These are phyloP conservation scores for Tenthredo scrophulariae DNA, from an alignment of 2,888 invertebrate genomes.

Conservation along the genomic window DNA sequence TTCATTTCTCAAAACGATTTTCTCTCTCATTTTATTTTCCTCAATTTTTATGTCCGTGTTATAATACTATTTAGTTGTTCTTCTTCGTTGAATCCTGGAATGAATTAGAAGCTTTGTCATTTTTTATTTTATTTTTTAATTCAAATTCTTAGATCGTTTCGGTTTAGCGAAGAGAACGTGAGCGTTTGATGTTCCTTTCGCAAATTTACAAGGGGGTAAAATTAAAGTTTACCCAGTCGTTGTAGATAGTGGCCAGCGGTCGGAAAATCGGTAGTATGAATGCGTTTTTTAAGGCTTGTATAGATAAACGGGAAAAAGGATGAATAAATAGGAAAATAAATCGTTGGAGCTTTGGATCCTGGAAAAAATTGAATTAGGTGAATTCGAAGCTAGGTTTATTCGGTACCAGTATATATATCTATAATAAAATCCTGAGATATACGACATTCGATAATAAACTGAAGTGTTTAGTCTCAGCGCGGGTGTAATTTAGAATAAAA, in stretches of 20 bases:
- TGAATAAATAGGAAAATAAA: not conserved
- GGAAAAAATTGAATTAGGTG: not conserved
- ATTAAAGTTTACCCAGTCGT: not conserved
- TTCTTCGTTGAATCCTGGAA: not conserved
- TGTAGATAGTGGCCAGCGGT: not conserved
- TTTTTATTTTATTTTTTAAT: not conserved
- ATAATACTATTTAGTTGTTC: not conserved
- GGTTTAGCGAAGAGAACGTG: not conserved
- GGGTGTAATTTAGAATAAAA: not conserved
- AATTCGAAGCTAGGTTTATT: not conserved
- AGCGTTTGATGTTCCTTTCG: not conserved
- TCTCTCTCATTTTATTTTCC: not conserved
- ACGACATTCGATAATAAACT: not conserved
- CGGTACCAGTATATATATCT: not conserved
- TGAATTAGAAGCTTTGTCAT: not conserved
- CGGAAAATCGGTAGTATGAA: not conserved
- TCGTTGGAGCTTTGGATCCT: not conserved
- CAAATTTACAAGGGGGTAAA: not conserved
- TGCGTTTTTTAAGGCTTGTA: not conserved
- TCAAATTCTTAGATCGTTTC: not conserved
- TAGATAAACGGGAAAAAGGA: not conserved
- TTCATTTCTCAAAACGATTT: not conserved
- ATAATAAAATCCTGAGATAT: not conserved
- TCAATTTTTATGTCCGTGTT: not conserved
- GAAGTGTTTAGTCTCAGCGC: slow-evolving; percentile 6